Evolutionary conservation across 2,797 vertebrate species (phyloP).

Genomic region (Sebastes hubbsi): DNA sequence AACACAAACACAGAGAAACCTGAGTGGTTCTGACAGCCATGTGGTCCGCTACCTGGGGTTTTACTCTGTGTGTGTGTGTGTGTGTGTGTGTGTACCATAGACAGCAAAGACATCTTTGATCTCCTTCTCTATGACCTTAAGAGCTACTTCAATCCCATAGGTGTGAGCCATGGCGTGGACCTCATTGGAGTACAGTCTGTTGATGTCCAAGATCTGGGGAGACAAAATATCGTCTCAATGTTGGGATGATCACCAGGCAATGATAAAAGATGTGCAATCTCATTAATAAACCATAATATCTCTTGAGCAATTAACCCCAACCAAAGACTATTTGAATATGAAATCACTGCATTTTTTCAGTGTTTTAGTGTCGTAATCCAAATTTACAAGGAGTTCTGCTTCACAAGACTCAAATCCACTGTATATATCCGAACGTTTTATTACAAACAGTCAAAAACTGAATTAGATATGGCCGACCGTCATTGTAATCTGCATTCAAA

Average conservation of each 20-base stretch:
- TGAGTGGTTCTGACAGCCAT: not conserved
- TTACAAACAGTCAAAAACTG: not conserved
- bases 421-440: too few relatives aligned
- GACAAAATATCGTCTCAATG: not conserved
- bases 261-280: not conserved
- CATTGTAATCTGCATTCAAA: not conserved
- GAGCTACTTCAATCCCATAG: slow-evolving; percentile 94
- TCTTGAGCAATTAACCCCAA: not conserved
- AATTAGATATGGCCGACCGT: not conserved
- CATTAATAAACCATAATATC: not conserved
- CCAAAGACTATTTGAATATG: not conserved
- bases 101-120: slow-evolving; percentile 98
- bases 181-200: slow-evolving; percentile 93
- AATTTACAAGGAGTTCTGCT: not conserved
- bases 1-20: not conserved
- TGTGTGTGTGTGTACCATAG: slow-evolving; percentile 85
- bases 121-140: slow-evolving; percentile 95
- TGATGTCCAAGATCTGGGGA: slow-evolving; percentile 89
- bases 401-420: not conserved
- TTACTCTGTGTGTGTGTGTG: not conserved
- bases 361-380: not conserved
- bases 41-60: not conserved
- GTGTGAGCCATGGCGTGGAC: slow-evolving; percentile 93
- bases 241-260: not conserved
- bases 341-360: not conserved